phyloP scores from a whole-genome alignment of 2,888 invertebrate genomes.

The Leptarthrus brevirostris region DNA sequence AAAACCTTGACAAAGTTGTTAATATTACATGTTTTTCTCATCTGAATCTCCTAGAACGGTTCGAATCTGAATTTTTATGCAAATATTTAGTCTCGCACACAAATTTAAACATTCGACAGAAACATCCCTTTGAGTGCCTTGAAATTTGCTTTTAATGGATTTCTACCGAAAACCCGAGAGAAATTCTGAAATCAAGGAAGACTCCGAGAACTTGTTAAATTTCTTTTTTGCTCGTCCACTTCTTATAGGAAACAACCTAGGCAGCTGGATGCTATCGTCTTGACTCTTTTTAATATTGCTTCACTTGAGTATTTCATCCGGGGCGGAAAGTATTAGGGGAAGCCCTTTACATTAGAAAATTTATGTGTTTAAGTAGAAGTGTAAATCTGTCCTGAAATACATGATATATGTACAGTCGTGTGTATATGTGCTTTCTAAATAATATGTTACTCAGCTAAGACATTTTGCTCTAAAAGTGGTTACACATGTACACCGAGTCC shows the following conservation, averaged over 20 bases:
- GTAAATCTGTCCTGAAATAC: conserved; percentile 53
- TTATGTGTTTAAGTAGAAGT: conserved; percentile 55
- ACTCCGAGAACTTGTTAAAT: conserved; percentile 20
- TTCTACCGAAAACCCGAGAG: conserved; percentile 22
- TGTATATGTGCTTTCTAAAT: conserved; percentile 14
- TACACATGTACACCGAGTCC: conserved; percentile 11
- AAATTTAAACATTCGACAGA: conserved; percentile 42
- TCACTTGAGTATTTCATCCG: conserved; percentile 28
- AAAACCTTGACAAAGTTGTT: not conserved
- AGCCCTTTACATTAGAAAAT: conserved; percentile 52
- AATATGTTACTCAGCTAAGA: conserved; percentile 45
- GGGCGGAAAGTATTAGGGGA: conserved; percentile 34
- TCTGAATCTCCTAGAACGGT: conserved; percentile 7
- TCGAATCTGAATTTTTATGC: conserved; percentile 38
- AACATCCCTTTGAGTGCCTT: conserved; percentile 37
- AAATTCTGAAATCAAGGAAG: conserved; percentile 30
- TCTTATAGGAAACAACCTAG: conserved; percentile 31
- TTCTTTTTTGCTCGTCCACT: conserved; percentile 21
- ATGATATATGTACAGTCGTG: conserved; percentile 48
- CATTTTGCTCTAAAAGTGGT: conserved; percentile 46
- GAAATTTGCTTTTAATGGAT: conserved; percentile 45
- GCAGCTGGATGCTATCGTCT: conserved; percentile 39
- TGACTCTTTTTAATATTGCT: conserved; percentile 37
- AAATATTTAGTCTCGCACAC: conserved; percentile 38
- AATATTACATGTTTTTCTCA: not conserved